Conservation (phyloP, 2,113 vertebrate species). For the Myanophis thanlyinensis region DNA sequence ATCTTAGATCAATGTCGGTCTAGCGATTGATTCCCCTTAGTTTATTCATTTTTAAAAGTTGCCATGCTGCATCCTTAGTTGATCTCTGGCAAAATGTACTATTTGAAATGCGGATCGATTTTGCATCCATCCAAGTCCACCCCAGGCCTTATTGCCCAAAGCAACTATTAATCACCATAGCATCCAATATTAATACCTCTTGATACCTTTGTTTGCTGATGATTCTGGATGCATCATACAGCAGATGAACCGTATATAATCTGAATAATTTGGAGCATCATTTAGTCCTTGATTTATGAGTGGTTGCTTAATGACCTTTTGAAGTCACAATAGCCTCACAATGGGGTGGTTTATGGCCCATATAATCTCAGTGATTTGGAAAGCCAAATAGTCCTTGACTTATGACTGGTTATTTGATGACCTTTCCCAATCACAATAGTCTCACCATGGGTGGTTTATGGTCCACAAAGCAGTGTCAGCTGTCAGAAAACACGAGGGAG, state of each 20-base stretch:
- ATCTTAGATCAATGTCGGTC: neutral
- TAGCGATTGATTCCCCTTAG: neutral
- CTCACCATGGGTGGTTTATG: no score
- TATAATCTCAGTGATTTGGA: no score
- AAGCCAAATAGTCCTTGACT: no score
- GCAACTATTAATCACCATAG: neutral
- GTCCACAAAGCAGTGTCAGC: no score
- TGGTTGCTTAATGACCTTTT: no score
- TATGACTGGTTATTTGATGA: no score
- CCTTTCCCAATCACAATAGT: no score
- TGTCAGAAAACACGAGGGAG: no score
- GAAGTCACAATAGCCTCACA: no score
- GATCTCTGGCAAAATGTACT: neutral
- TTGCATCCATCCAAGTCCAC: neutral
- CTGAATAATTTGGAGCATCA: neutral
- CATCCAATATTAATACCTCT: neutral
- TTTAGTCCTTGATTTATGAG: no score
- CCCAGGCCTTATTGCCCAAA: neutral
- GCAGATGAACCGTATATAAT: neutral
- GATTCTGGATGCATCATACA: neutral
- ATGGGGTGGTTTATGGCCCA: no score
- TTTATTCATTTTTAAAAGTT: neutral
- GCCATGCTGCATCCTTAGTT: neutral
- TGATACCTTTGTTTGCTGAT: neutral
- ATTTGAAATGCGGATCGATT: neutral